Evolutionary conservation across 2,113 vertebrate species (phyloP).

Genomic region (Gobius niger): DNA sequence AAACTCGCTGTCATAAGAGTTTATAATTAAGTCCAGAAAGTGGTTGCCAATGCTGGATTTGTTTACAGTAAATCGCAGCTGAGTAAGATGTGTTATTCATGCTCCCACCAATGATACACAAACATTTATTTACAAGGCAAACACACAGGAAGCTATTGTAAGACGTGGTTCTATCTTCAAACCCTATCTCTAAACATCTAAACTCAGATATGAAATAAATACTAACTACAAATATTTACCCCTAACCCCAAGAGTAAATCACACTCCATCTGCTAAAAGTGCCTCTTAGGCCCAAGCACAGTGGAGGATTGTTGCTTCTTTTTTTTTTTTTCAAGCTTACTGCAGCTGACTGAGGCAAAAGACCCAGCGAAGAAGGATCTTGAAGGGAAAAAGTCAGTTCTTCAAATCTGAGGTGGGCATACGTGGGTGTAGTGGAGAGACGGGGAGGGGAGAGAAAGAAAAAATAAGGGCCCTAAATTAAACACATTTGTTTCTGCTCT

Average conservation of each 20-base stretch:
- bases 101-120: constrained; percentile 52
- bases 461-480: constrained; percentile 77
- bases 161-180: constrained; percentile 39
- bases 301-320: constrained; percentile 34
- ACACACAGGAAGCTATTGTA: constrained; percentile 65
- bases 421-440: constrained; percentile 60
- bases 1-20: constrained; percentile 70
- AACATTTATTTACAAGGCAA: constrained; percentile 60
- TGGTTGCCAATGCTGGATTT: constrained; percentile 65
- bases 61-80: constrained; percentile 70
- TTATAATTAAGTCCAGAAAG: constrained; percentile 77
- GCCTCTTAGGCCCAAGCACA: constrained; percentile 48
- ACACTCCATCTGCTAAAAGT: constrained; percentile 57
- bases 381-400: constrained; percentile 58
- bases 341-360: constrained; percentile 53
- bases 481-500: constrained; percentile 87
- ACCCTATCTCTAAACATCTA: constrained; percentile 44
- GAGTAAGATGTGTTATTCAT: constrained; percentile 47
- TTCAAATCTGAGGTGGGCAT: constrained; percentile 67
- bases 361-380: constrained; percentile 55
- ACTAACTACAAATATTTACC: constrained; percentile 74
- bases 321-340: constrained; percentile 40
- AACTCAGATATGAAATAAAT: constrained; percentile 57
- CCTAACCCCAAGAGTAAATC: constrained; percentile 54
- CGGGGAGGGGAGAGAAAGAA: constrained; percentile 25